Evolutionary conservation across 2,797 vertebrate genomes (phyloP).

Genomic region (Petrocephalus schoutedeni): DNA sequence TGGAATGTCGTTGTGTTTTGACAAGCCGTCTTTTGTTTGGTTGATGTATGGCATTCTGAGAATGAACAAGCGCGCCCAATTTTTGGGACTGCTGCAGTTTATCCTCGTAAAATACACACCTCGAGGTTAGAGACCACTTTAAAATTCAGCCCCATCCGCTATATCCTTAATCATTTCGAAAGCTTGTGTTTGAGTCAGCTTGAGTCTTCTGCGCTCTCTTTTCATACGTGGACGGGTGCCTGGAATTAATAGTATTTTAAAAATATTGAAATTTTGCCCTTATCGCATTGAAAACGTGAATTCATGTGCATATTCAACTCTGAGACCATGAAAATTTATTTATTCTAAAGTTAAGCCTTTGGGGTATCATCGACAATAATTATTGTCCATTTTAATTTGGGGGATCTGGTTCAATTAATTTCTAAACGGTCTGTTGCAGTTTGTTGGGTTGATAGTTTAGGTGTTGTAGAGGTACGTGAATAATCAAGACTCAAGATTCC

Average conservation of each 20-base stretch:
- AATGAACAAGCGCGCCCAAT: conserved; percentile 75
- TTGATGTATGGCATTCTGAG: conserved; percentile 81
- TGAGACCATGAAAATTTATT: neutral
- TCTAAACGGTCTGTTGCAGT: neutral
- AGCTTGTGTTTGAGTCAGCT: conserved; percentile 22
- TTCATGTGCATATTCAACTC: conserved; percentile 3
- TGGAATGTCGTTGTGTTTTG: conserved; percentile 51
- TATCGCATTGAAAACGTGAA: neutral
- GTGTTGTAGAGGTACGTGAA: neutral
- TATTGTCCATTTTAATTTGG: neutral
- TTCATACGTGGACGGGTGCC: neutral
- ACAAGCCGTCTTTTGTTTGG: conserved; percentile 69
- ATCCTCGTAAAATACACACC: conserved; percentile 77
- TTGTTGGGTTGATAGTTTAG: neutral
- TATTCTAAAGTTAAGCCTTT: neutral
- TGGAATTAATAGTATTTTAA: neutral
- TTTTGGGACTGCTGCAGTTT: conserved; percentile 79
- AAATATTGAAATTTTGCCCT: neutral
- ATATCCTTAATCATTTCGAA: conserved; percentile 25
- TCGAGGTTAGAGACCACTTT: conserved; percentile 74
- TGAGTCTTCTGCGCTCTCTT: conserved; percentile 15
- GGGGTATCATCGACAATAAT: neutral
- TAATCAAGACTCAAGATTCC: neutral
- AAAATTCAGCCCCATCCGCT: conserved; percentile 28
- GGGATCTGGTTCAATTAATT: neutral